Percentiles rank a stretch among this genome's conserved stretches.
Evolutionary conservation across 2,797 vertebrate species (phyloP).

Genomic region (Pipistrellus kuhlii): DNA sequence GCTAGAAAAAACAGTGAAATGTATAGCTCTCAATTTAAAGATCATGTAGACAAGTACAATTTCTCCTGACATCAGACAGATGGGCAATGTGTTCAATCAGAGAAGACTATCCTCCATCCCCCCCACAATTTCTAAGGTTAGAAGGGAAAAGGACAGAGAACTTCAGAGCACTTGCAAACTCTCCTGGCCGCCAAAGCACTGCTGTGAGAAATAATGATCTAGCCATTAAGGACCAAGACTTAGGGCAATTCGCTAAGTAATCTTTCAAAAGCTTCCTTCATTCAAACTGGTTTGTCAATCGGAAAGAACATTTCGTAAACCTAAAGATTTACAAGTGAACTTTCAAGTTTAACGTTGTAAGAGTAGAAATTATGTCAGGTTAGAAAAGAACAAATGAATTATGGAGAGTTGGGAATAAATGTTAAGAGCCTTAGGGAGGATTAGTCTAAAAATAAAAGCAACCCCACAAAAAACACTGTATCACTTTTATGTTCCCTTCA

Average conservation of each 20-base stretch:
- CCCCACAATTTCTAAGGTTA: constrained; percentile 63
- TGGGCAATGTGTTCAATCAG: constrained; percentile 21
- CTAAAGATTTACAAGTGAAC: constrained; percentile 76
- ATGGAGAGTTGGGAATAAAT: constrained; percentile 61
- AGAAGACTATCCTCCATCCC: constrained; percentile 16
- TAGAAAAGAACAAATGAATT: constrained; percentile 71
- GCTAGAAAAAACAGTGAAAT: background rate
- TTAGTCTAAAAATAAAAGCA: constrained; percentile 56
- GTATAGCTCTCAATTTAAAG: background rate
- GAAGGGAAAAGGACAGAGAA: constrained; percentile 74
- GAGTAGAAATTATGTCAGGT: constrained; percentile 77
- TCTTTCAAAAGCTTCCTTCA: constrained; percentile 71
- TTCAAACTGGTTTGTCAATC: constrained; percentile 73
- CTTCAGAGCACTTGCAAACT: constrained; percentile 43
- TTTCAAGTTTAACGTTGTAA: constrained; percentile 78
- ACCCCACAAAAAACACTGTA: constrained; percentile 16
- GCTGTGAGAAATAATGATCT: constrained; percentile 70
- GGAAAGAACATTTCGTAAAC: constrained; percentile 77
- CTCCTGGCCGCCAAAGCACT: constrained; percentile 23
- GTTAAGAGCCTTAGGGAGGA: constrained; percentile 67
- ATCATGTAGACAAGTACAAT: background rate
- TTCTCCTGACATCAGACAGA: background rate
- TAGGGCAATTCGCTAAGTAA: constrained; percentile 57
- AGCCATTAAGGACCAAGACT: constrained; percentile 47
- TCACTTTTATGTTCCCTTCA: constrained; percentile 66